phyloP scores from a whole-genome alignment of 1,140 invertebrate genomes.

The Campoletis sonorensis region DNA sequence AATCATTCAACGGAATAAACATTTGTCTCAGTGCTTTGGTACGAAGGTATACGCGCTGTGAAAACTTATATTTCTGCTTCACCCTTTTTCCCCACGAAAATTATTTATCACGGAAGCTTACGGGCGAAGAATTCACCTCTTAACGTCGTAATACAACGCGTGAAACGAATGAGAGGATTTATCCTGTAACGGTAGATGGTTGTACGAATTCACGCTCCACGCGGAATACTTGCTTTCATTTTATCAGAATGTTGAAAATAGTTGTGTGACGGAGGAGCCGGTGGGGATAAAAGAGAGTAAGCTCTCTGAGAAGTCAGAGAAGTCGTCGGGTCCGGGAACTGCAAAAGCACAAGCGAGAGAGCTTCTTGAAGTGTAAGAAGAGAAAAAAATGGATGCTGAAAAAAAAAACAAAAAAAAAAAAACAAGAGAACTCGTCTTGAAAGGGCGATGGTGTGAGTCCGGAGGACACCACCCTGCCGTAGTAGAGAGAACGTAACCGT shows the following conservation, averaged over 20 bases:
- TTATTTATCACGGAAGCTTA: constrained; percentile 22
- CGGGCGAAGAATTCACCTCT: neutral
- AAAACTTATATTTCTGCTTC: neutral
- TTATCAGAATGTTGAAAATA: constrained; percentile 51
- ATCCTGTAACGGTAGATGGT: constrained; percentile 7
- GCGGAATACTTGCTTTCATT: constrained; percentile 48
- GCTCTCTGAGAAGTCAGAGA: constrained; percentile 27
- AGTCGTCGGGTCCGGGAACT: constrained; percentile 11
- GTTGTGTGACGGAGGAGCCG: constrained; percentile 26
- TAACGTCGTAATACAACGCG: constrained; percentile 13
- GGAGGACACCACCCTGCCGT: constrained; percentile 6
- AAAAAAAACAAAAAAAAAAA: no score
- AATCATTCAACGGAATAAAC: neutral
- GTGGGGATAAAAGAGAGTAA: neutral
- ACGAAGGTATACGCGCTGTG: neutral
- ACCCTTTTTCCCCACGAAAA: neutral
- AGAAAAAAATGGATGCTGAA: constrained; percentile 37
- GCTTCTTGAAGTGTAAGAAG: constrained; percentile 14
- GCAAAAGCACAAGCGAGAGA: constrained; percentile 26
- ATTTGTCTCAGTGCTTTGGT: neutral
- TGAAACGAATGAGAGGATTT: constrained; percentile 40
- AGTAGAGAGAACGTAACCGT: constrained; percentile 11
- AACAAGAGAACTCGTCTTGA: constrained; percentile 45
- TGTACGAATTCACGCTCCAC: constrained; percentile 50
- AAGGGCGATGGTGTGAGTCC: constrained; percentile 12